A percentile compares a stretch with the other conserved stretches of the same genome.
Conservation (phyloP, 1,140 invertebrate genomes). For the Drosophila lacertosa region DNA sequence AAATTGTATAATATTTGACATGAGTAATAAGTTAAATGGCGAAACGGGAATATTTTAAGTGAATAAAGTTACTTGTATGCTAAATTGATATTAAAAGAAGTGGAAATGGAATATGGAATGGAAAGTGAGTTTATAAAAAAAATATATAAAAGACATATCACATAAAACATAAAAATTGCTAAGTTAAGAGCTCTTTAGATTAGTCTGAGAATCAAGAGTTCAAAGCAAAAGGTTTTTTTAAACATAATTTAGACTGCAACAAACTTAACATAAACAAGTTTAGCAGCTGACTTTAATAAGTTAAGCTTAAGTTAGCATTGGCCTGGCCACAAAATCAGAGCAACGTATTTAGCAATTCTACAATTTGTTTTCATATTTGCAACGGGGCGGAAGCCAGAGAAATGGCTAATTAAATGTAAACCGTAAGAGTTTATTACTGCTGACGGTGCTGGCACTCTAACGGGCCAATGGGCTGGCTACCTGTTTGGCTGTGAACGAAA, state of each 20-base stretch:
- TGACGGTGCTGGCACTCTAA: constrained; percentile 51
- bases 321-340: constrained; percentile 51
- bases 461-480: constrained; percentile 25
- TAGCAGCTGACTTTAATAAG: no score
- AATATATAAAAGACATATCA: no score
- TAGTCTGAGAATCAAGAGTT: not conserved
- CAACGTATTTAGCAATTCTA: constrained; percentile 11
- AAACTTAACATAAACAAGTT: not conserved
- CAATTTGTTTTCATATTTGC: constrained; percentile 37
- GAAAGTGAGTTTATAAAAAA: no score
- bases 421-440: constrained; percentile 77
- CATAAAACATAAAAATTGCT: no score
- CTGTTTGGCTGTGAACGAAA: constrained; percentile 61
- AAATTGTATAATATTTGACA: not conserved
- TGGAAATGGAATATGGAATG: no score
- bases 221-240: no score
- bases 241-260: not conserved
- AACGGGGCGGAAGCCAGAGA: constrained; percentile 67
- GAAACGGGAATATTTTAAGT: not conserved
- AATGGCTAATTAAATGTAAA: constrained; percentile 81
- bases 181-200: not conserved
- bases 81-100: no score
- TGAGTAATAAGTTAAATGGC: not conserved
- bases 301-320: not conserved
- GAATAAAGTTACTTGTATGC: not conserved